Evolutionary conservation across 2,797 vertebrate species (phyloP).

Genomic region (Setipinna tenuifilis): DNA sequence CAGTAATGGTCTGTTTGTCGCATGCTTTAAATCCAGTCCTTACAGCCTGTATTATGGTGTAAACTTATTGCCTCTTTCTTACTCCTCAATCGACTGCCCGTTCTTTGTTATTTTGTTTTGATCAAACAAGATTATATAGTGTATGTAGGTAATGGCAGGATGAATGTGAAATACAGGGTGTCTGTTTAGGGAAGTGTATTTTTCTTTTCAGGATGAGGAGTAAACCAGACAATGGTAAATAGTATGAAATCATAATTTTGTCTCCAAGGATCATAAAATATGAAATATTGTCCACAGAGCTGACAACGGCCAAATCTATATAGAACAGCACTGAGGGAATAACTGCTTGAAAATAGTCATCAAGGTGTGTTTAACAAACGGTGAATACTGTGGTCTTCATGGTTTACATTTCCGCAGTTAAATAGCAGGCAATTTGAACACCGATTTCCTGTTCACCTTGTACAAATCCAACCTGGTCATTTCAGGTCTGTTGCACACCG

Average conservation of each 20-base stretch:
- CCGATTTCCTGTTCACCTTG: background rate
- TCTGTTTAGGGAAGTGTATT: background rate
- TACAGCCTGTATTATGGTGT: no score
- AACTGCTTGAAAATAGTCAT: background rate
- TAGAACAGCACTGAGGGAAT: background rate
- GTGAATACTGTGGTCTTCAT: background rate
- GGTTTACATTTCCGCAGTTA: background rate
- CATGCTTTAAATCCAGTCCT: no score
- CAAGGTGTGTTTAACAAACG: background rate
- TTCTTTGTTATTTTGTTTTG: background rate
- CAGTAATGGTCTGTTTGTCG: no score
- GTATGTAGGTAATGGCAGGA: background rate
- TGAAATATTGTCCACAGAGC: background rate
- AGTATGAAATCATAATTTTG: background rate
- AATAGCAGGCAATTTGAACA: background rate
- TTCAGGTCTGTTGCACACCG: background rate
- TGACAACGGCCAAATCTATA: background rate
- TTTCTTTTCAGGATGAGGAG: background rate
- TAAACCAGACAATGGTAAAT: background rate
- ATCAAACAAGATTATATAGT: background rate
- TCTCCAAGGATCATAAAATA: background rate
- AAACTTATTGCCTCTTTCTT: background rate
- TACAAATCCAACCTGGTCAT: background rate
- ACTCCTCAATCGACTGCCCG: background rate
- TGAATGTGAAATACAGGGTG: background rate